phyloP scores from a whole-genome alignment of 2,888 invertebrate genomes.

The Drosophila affinis region DNA sequence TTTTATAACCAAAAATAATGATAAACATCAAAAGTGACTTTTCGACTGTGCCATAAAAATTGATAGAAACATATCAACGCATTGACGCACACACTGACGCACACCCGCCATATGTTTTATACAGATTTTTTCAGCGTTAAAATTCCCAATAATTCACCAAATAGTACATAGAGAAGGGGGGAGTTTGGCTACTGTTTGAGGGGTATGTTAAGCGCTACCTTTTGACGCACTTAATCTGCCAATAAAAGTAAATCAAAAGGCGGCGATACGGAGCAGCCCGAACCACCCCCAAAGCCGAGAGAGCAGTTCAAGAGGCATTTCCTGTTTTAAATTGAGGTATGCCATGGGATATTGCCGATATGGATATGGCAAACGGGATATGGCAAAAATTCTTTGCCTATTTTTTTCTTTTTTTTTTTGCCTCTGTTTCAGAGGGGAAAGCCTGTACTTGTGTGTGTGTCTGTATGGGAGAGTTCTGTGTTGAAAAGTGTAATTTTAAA shows the following conservation, averaged over 20 bases:
- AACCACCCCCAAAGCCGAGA: slow-evolving; percentile 50
- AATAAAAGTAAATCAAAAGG: slow-evolving; percentile 81
- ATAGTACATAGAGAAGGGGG: slow-evolving; percentile 28
- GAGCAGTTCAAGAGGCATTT: slow-evolving; percentile 77
- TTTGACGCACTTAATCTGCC: slow-evolving; percentile 77
- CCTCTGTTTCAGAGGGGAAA: slow-evolving; percentile 57
- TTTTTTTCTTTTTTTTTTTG: slow-evolving; percentile 34
- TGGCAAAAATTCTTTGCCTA: slow-evolving; percentile 56
- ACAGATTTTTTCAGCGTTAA: slow-evolving; percentile 40
- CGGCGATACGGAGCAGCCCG: slow-evolving; percentile 49
- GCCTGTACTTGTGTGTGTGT: slow-evolving; percentile 30
- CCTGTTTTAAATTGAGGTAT: slow-evolving; percentile 82
- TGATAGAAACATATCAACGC: slow-evolving; percentile 47
- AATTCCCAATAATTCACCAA: slow-evolving; percentile 66
- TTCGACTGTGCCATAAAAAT: slow-evolving; percentile 71
- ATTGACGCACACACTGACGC: slow-evolving; percentile 27
- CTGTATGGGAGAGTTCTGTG: slow-evolving; percentile 31
- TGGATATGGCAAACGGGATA: slow-evolving; percentile 57
- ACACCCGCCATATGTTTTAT: slow-evolving; percentile 35
- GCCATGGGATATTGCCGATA: slow-evolving; percentile 58
- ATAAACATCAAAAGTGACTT: slow-evolving; percentile 72
- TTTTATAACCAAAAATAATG: slow-evolving; percentile 61
- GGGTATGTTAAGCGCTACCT: slow-evolving; percentile 68
- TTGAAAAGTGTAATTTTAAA: slow-evolving; percentile 79
- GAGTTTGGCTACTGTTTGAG: slow-evolving; percentile 17